Evolutionary conservation across 2,888 invertebrate genomes (phyloP), one percentile per base, ranked within the genome.

Genomic region (Aphidoletes aphidimyza): DNA sequence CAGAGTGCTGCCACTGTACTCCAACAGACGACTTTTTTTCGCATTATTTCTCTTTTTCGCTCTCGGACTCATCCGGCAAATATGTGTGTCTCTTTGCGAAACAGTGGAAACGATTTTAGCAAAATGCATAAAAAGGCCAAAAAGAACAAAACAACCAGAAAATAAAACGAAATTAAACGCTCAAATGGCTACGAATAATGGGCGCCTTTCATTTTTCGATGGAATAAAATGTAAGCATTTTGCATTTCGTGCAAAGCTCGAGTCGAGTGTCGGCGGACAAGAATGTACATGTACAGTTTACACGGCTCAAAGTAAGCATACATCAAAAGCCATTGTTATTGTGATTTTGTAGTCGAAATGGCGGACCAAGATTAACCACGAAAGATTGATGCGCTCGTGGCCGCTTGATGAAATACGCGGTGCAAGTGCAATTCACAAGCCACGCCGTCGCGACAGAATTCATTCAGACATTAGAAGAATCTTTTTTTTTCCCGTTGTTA

Each of bases 161-260:
- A 81, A 81, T 81, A 37, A 81, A 81, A 37, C 37, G 81, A 81
- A 81, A 81, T 81, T 37, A 81, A 81, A 81, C 26, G 81, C 37
- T 81, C 22, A 37, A 81, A 81, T 81, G 37, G 81, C 8, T 81
- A 37, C 26, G 22, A 81, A 81, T 81, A 81, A 81, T 37, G 81
- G 22, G 81, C 36, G 37, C 81, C 81, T 37, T 81, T 69, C 30
- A 69, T 26, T 26, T 54, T 69, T 34, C 11, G 69, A n/a, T 6
- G 69, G 34, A 69, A 0, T 30, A 69, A 69, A 69, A 69, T 69
- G 69, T 11, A 69, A 69, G 69, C 3, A 69, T 69, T 69, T 26
- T 69, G 34, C 34, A 14, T 30, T 69, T 5, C 3, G 26, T n/a
- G n/a, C n/a, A n/a, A n/a, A 54, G 22, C 8, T 5, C 69, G 22